Evolutionary conservation across 2,113 vertebrate species (phyloP).

Genomic region (Bufo bufo): DNA sequence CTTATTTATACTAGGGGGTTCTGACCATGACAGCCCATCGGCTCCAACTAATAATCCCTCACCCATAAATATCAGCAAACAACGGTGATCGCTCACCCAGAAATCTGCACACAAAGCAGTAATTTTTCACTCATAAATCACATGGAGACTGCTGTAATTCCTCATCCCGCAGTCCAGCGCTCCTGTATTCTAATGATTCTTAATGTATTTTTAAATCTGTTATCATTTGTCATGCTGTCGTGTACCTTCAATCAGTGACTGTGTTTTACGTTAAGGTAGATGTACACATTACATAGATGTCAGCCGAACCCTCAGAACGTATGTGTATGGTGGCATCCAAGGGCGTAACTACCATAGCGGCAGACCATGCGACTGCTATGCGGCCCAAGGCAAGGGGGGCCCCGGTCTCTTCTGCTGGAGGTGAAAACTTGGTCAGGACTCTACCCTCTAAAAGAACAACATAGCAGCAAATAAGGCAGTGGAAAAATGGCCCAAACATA

Average conservation of each 20-base stretch:
- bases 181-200: conserved; percentile 34
- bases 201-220: conserved; percentile 27
- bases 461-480: too few species aligned
- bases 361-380: too few species aligned
- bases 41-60: conserved; percentile 2
- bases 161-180: not conserved
- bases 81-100: not conserved
- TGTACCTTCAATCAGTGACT: not conserved
- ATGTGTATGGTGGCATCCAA: too few species aligned
- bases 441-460: too few species aligned
- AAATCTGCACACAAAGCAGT: conserved; percentile 37
- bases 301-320: too few species aligned
- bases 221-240: not conserved
- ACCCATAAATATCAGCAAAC: conserved; percentile 12
- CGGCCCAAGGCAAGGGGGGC: too few species aligned
- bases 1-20: not conserved
- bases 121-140: conserved; percentile 40
- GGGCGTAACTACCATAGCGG: too few species aligned
- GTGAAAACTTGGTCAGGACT: too few species aligned
- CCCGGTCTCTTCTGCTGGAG: too few species aligned
- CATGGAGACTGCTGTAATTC: conserved; percentile 12
- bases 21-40: not conserved
- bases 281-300: too few species aligned
- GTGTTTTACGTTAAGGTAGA: not conserved
- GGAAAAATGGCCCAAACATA: too few species aligned